Base-by-base conservation (phyloP, 2,113 vertebrate species). In the Sander lucioperca region DNA sequence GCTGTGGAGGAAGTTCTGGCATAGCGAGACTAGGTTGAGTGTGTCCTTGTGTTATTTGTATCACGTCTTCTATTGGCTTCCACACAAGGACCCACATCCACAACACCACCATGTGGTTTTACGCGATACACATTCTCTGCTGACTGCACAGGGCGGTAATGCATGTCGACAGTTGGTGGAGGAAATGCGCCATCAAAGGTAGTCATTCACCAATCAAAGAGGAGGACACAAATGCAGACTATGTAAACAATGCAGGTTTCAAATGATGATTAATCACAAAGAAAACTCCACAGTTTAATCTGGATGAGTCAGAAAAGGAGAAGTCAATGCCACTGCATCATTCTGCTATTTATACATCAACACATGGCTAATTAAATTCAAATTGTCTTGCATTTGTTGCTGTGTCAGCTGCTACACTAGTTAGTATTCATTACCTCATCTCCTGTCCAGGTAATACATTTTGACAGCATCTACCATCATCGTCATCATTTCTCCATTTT, bases 381-480 rank as follows among this genome's bases (percentile, higher is more conserved):
- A 25, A 50, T 64, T 48, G 2, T 87, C 51, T 33, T 62, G 30
- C 65, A 78, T 78, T 84, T 82, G 77, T 77, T 76, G 74, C 77
- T 58, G 56, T 43, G 69, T 88, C 82, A 84, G 72, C 85, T 74
- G 79, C 66, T 71, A 18, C 66, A 39, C 69, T 69, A 30, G 16
- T 84, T 86, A 66, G 57, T 80, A 65, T 87, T 84, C 78, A 75
- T 82, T 77, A 70, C 82, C 81, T 80, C 84, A 74, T 83, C 80
- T 83, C 39, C 57, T 27, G 19, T 64, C 59, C 65, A 73, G 39
- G 47, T 82, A 72, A 71, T 78, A 58, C 50, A 33, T 80, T 80
- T 59, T 85, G 85, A 90, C 83, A 79, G 70, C 83, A 87, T 86
- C 83, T 89, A 81, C 74, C 61, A 77, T 88, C 82, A 53, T 88